phyloP scores from a whole-genome alignment of 2,113 vertebrate genomes.

The cattle (Bos taurus) region DNA sequence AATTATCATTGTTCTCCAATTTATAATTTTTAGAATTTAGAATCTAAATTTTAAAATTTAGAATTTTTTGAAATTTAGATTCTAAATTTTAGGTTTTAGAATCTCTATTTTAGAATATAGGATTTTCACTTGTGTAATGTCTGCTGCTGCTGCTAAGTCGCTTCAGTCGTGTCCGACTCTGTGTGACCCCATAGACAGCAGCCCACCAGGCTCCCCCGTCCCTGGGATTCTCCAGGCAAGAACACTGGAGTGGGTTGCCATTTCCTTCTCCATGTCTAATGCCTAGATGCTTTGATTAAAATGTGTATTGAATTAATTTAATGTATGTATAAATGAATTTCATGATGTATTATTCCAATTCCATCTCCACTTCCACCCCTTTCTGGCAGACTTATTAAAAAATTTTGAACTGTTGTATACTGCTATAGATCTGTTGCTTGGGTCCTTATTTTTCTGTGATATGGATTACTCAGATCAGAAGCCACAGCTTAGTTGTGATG shows the following conservation, averaged over 20 bases:
- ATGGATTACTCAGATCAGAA: neutral
- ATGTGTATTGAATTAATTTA: neutral
- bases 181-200: too few species aligned
- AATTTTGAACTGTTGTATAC: neutral
- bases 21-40: neutral
- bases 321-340: neutral
- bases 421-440: neutral
- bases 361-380: rapidly evolving
- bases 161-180: too few species aligned
- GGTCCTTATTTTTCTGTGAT: neutral
- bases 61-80: neutral
- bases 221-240: too few species aligned
- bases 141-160: neutral
- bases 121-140: neutral
- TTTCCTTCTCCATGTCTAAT: neutral
- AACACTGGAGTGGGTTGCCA: too few species aligned
- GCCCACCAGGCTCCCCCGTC: too few species aligned
- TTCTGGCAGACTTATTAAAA: neutral
- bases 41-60: neutral
- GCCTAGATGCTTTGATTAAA: neutral
- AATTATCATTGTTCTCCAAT: neutral
- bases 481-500: neutral
- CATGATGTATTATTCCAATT: neutral
- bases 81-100: neutral
- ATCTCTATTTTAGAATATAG: neutral